These are phyloP conservation scores for Siniperca undulata DNA, from an alignment of 2,797 vertebrate species.

Conservation along the genomic window DNA sequence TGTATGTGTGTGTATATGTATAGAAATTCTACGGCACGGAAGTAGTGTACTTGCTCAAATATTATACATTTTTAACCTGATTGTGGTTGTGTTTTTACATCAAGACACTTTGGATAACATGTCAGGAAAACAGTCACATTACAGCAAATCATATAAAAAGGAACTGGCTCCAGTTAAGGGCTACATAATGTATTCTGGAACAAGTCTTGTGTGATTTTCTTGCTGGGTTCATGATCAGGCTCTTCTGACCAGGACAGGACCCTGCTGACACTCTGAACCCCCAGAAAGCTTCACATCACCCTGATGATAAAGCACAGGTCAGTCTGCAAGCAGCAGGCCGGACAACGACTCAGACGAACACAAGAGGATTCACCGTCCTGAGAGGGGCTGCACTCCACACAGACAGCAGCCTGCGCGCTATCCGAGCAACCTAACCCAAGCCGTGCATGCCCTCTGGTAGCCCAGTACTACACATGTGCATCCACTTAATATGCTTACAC, in stretches of 20 bases:
- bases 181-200: background rate
- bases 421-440: slow-evolving; percentile 45
- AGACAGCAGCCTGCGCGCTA: slow-evolving; percentile 17
- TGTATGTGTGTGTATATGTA: background rate
- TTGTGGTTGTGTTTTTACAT: background rate
- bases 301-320: slow-evolving; percentile 31
- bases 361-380: slow-evolving; percentile 26
- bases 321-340: slow-evolving; percentile 51
- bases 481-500: background rate
- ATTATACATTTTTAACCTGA: background rate
- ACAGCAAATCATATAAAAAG: background rate
- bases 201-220: slow-evolving; percentile 27
- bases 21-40: background rate
- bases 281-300: slow-evolving; percentile 28
- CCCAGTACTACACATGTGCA: slow-evolving; percentile 1
- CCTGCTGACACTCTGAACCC: slow-evolving; percentile 25
- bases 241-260: slow-evolving; percentile 46
- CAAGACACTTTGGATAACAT: background rate
- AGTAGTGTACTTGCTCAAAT: background rate
- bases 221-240: slow-evolving; percentile 49
- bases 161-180: background rate
- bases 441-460: slow-evolving; percentile 57
- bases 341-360: slow-evolving; percentile 22
- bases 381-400: slow-evolving; percentile 11
- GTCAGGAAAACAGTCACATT: background rate